Evolutionary conservation across 2,797 vertebrate species (phyloP).

Genomic region (Hippoglossus hippoglossus): DNA sequence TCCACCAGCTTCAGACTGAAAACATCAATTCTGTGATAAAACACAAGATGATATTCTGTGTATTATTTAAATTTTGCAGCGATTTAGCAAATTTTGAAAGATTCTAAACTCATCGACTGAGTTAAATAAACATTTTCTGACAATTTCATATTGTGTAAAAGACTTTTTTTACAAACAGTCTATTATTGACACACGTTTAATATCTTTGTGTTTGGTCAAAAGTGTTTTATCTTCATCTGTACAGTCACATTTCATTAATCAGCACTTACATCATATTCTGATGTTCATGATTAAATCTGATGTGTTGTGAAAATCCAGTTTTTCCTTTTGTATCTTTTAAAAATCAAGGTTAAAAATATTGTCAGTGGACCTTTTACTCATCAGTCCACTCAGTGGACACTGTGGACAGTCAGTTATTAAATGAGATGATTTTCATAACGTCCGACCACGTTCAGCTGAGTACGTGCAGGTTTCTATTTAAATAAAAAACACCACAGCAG

Average conservation of each 20-base stretch:
- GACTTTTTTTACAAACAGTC: no score
- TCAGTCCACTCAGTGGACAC: slow-evolving; percentile 75
- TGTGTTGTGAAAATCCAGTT: slow-evolving; percentile 11
- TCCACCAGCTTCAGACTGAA: neutral
- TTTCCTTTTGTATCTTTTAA: slow-evolving; percentile 31
- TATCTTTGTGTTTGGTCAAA: slow-evolving; percentile 23
- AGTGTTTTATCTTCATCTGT: no score
- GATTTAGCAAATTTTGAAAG: neutral
- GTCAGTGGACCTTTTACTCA: slow-evolving; percentile 22
- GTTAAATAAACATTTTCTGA: neutral
- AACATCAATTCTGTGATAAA: neutral
- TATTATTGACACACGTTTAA: no score
- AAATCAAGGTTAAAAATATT: slow-evolving; percentile 35
- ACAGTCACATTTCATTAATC: no score
- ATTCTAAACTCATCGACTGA: neutral
- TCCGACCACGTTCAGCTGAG: no score
- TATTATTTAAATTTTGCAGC: no score
- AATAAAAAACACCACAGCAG: no score
- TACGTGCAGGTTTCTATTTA: no score
- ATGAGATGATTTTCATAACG: no score
- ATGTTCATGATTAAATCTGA: neutral
- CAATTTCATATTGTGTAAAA: neutral
- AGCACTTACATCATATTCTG: no score
- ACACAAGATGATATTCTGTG: neutral
- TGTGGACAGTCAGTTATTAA: no score